Base-by-base conservation (phyloP, 2,888 invertebrate species). In the Clistopyga incitator region DNA sequence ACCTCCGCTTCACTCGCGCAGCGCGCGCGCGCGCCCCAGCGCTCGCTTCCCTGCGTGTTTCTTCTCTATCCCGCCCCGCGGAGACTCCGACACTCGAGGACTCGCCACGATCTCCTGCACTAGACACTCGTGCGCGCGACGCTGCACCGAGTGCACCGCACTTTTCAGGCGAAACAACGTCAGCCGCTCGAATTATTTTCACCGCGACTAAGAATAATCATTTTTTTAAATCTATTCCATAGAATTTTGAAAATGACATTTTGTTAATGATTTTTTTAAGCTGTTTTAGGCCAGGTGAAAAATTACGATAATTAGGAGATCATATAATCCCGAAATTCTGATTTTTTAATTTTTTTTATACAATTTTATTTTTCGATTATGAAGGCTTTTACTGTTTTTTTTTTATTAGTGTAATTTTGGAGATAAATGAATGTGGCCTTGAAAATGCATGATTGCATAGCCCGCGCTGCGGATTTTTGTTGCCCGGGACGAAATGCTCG, bases 51-150 rank as follows among this genome's bases (percentile, higher is more conserved):
- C 47, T 65, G 8, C 78, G 47, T 50, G 56, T 42, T 47, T 52
- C n/a, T 15, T 56, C 23, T 61, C 85, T 84, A 84, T 86, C 86
- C 38, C 86, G 68, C 8, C 81, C 85, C 81, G 75, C 74, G 13
- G 13, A 52, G 13, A 42, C 25, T 18, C 38, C 23, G 50, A 45
- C 25, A 52, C 20, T 71, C 72, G 15, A 42, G 18, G 29, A 18
- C 59, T 47, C 45, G 45, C 13, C 64, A 45, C 23, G 45, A 61
- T 61, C 61, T 38, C 3, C 75, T 42, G 34, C 29, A 23, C 52
- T 64, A 20, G 54, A 56, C 77, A 78, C 56, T 54, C 45, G 67
- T 77, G 77, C 67, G 68, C 68, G 64, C 68, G 59, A 47, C n/a
- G 50, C 18, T 23, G 45, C 42, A 65, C 65, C 45, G n/a, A 18